Conservation (phyloP, 2,797 vertebrate species). For the Enteromius mattozi region DNA sequence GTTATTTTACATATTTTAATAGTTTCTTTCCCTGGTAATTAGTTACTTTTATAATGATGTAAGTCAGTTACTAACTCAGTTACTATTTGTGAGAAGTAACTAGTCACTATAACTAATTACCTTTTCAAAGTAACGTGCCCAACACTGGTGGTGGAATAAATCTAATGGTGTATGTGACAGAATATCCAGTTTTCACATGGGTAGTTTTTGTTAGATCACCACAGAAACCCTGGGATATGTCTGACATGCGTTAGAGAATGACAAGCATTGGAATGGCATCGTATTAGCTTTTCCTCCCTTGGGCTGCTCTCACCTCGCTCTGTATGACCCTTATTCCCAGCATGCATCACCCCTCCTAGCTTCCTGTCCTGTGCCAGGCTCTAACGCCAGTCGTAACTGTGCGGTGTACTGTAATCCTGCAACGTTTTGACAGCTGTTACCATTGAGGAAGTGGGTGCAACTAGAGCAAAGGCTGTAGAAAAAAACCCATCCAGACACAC, state of each 20-base stretch:
- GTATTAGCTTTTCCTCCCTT: constrained; percentile 70
- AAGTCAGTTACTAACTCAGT: too few relatives aligned
- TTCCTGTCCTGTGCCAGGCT: constrained; percentile 77
- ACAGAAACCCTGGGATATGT: constrained; percentile 71
- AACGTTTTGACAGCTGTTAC: constrained; percentile 90
- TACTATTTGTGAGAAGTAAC: too few relatives aligned
- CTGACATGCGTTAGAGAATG: constrained; percentile 75
- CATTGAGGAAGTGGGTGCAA: constrained; percentile 85
- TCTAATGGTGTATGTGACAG: background rate
- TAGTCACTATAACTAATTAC: too few relatives aligned
- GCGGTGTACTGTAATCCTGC: constrained; percentile 76
- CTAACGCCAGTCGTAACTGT: constrained; percentile 80
- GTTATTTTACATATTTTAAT: too few relatives aligned
- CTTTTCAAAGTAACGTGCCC: too few relatives aligned
- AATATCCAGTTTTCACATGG: background rate
- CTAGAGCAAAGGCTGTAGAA: constrained; percentile 70
- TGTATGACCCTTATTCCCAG: constrained; percentile 65
- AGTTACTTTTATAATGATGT: too few relatives aligned
- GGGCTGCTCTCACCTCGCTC: constrained; percentile 63
- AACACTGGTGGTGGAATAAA: background rate
- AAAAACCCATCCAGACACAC: constrained; percentile 51
- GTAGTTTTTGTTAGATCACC: constrained; percentile 60
- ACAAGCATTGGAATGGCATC: constrained; percentile 65
- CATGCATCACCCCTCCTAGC: constrained; percentile 67
- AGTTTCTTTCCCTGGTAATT: too few relatives aligned